Conservation (phyloP, 2,113 vertebrate species). For the Delphinus delphis region DNA sequence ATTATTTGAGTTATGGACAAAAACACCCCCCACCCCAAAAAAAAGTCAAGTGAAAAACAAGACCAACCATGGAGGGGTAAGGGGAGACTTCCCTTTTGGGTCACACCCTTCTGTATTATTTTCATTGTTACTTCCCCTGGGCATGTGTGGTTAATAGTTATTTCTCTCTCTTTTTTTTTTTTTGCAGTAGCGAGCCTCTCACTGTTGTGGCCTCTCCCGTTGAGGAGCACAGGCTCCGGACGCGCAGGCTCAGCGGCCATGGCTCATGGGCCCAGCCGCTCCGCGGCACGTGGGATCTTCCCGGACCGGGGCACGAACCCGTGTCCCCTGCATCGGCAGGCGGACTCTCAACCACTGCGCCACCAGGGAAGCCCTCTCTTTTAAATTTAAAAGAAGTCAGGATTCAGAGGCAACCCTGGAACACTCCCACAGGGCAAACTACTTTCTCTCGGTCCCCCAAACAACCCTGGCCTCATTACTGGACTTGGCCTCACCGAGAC, state of each 20-base stretch:
- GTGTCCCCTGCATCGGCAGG: too few species aligned
- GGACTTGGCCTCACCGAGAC: neutral
- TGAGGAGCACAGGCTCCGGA: too few species aligned
- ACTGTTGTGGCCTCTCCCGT: too few species aligned
- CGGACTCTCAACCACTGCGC: too few species aligned
- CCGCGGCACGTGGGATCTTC: too few species aligned
- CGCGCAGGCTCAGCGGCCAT: too few species aligned
- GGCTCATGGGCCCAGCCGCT: too few species aligned
- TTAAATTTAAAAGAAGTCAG: neutral
- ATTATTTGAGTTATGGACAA: neutral
- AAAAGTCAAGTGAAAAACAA: neutral
- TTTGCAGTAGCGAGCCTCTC: too few species aligned
- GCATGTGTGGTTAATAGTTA: neutral
- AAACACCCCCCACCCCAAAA: neutral
- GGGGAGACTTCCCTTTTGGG: neutral
- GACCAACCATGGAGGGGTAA: neutral
- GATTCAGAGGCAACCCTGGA: neutral
- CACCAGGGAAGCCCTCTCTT: neutral
- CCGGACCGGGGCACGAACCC: too few species aligned
- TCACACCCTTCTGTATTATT: neutral
- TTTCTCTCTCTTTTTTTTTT: neutral
- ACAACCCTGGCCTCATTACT: neutral
- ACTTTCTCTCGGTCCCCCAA: neutral
- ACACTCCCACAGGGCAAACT: neutral
- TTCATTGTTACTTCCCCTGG: neutral